phyloP scores from a whole-genome alignment of 2,888 invertebrate species.

The Phortica okadai region DNA sequence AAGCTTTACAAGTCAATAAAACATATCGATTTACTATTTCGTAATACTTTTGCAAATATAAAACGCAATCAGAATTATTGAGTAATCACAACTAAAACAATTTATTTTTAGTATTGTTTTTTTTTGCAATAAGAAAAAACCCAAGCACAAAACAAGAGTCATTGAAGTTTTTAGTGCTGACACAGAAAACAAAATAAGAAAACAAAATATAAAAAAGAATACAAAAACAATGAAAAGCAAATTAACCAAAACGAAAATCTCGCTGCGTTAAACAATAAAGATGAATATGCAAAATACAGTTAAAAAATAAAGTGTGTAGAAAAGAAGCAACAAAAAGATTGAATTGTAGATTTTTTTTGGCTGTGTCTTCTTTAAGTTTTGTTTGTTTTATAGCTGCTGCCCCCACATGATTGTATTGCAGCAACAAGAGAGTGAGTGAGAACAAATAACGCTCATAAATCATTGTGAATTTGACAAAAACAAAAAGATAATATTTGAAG shows the following conservation, averaged over 20 bases:
- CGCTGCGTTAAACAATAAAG: neutral
- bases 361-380: too few relatives aligned
- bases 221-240: neutral
- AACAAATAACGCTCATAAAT: too few relatives aligned
- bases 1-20: too few relatives aligned
- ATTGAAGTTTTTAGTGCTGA: neutral
- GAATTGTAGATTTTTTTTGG: too few relatives aligned
- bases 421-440: too few relatives aligned
- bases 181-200: neutral
- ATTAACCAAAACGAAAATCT: constrained; percentile 10
- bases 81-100: constrained; percentile 9
- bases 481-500: too few relatives aligned
- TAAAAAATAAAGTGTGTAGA: neutral
- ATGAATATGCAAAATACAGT: neutral
- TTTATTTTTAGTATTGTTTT: neutral
- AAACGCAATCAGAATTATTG: neutral
- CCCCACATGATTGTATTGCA: too few relatives aligned
- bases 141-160: neutral
- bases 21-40: neutral
- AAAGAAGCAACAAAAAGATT: too few relatives aligned
- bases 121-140: neutral
- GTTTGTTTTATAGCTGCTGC: too few relatives aligned
- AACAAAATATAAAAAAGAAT: neutral
- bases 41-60: constrained; percentile 7
- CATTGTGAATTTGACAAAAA: too few relatives aligned